phyloP scores from a whole-genome alignment of 2,797 vertebrate species.

The Epinephelus awoara region DNA sequence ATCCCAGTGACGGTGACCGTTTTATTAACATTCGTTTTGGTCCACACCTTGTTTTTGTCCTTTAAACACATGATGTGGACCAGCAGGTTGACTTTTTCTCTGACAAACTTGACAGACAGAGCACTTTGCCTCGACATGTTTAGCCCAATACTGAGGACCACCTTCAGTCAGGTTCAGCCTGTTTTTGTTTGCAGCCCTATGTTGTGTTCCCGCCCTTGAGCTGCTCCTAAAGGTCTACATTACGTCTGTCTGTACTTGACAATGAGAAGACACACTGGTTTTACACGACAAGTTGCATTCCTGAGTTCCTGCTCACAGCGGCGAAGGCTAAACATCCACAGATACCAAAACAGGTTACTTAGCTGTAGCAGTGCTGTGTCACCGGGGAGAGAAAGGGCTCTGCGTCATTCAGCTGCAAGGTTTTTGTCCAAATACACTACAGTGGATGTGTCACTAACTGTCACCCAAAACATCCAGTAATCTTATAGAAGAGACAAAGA shows the following conservation, averaged over 20 bases:
- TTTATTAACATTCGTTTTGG: background rate
- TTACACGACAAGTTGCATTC: constrained; percentile 66
- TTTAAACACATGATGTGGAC: fast-evolving
- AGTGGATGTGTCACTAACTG: constrained; percentile 4
- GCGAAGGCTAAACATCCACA: constrained; percentile 10
- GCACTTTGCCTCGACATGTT: constrained; percentile 24
- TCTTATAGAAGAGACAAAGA: background rate
- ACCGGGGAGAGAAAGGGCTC: constrained; percentile 1
- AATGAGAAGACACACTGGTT: constrained; percentile 52
- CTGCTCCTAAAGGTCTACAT: background rate
- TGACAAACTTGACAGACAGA: background rate
- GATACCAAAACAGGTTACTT: constrained; percentile 6
- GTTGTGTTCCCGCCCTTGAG: background rate
- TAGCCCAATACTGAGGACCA: background rate
- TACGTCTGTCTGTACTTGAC: background rate
- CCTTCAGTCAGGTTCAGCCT: constrained; percentile 11
- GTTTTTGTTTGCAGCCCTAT: background rate
- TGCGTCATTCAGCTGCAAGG: background rate
- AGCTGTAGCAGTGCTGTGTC: background rate
- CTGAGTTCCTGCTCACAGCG: constrained; percentile 20
- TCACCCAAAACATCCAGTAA: background rate
- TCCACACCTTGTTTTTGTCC: constrained; percentile 14
- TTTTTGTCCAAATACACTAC: background rate
- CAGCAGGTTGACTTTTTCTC: background rate
- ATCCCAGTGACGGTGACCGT: background rate